A percentile compares a stretch with the other conserved stretches of the same genome.
Evolutionary conservation across 2,797 vertebrate genomes (phyloP).

Genomic region (Poeciliopsis presidionis): DNA sequence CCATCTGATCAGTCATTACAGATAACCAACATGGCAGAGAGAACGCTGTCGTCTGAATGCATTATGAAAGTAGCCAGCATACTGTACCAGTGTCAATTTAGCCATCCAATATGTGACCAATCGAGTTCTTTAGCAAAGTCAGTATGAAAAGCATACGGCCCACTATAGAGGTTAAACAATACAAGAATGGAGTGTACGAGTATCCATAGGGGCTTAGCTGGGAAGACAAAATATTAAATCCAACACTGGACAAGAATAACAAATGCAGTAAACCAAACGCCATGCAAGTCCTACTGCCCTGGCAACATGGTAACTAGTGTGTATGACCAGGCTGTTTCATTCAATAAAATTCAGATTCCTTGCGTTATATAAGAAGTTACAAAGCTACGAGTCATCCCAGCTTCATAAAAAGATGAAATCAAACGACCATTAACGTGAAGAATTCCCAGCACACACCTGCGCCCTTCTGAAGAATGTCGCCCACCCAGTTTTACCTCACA

Average conservation of each 20-base stretch:
- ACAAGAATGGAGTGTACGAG: neutral
- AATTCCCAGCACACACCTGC: constrained; percentile 66
- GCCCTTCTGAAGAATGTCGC: constrained; percentile 73
- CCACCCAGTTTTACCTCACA: constrained; percentile 61
- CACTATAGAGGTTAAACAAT: too few relatives aligned
- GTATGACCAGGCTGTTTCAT: neutral
- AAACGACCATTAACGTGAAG: neutral
- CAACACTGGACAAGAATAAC: neutral
- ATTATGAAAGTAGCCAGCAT: neutral
- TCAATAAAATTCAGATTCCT: neutral
- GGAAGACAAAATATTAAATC: neutral
- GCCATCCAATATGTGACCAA: neutral
- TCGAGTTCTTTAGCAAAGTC: neutral
- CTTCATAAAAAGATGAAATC: constrained; percentile 20
- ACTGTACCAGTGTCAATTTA: neutral
- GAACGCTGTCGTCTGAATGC: neutral
- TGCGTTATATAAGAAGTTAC: neutral
- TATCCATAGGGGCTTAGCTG: neutral
- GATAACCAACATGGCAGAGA: neutral
- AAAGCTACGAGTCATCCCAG: neutral
- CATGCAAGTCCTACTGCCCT: neutral
- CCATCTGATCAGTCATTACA: neutral
- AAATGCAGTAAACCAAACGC: neutral
- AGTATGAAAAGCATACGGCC: neutral
- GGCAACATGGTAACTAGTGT: neutral